These are phyloP conservation scores for Heliothis virescens DNA, from an alignment of 1,140 invertebrate genomes.

Conservation along the genomic window DNA sequence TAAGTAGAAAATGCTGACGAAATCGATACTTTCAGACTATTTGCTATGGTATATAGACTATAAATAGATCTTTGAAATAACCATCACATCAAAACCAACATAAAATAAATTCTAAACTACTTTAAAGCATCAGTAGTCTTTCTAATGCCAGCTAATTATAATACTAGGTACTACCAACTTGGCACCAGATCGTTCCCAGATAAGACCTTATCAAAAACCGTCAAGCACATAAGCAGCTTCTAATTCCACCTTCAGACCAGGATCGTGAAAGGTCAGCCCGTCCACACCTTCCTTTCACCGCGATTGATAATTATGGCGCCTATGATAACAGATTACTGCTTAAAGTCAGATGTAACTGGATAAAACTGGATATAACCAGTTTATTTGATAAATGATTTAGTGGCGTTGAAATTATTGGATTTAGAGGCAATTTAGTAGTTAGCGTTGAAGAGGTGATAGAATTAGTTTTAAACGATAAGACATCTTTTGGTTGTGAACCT, in stretches of 20 bases:
- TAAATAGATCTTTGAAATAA: no score
- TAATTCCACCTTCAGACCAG: constrained; percentile 31
- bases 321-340: constrained; percentile 25
- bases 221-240: constrained; percentile 1
- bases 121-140: no score
- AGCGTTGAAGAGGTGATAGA: neutral
- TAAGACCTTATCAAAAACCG: constrained; percentile 4
- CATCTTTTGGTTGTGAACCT: neutral
- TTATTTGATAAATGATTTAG: constrained; percentile 34
- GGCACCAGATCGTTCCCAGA: neutral
- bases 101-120: no score
- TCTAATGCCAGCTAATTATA: neutral
- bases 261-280: constrained; percentile 31
- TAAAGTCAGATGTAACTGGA: constrained; percentile 1
- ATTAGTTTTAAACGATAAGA: neutral
- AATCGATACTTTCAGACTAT: no score
- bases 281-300: constrained; percentile 35
- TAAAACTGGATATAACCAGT: neutral
- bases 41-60: no score
- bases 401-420: neutral
- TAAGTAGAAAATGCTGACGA: no score
- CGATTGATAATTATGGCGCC: constrained; percentile 41
- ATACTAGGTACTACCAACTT: no score
- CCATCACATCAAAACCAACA: no score
- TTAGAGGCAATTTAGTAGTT: neutral